Conservation (phyloP, 2,113 vertebrate species). For the Mustelus asterias region DNA sequence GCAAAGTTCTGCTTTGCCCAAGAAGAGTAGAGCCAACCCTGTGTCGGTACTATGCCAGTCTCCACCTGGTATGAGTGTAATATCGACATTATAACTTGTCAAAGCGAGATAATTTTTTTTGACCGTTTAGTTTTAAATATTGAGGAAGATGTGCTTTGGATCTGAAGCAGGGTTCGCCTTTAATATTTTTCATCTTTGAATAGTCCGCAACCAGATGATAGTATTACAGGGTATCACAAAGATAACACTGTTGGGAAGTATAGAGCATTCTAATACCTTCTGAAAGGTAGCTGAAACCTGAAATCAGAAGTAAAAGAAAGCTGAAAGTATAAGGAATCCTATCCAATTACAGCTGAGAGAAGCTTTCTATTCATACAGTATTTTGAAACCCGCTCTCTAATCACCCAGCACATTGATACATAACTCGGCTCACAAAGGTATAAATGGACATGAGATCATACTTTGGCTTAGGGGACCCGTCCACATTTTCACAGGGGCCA, state of each 20-base stretch:
- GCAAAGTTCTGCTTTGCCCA: background rate
- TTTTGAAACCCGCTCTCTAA: conserved; percentile 44
- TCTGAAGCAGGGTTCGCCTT: background rate
- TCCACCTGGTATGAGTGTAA: background rate
- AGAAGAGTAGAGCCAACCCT: background rate
- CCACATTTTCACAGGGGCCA: conserved; percentile 30
- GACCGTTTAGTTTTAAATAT: background rate
- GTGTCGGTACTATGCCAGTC: background rate
- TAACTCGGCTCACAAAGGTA: conserved; percentile 35
- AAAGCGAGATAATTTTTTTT: background rate
- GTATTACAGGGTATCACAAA: conserved; percentile 59
- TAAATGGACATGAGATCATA: conserved; percentile 27
- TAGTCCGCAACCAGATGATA: conserved; percentile 52
- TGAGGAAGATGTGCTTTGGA: background rate
- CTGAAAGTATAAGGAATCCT: conserved; percentile 54
- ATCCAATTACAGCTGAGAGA: conserved; percentile 55
- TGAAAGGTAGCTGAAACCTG: conserved; percentile 56
- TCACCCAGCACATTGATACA: conserved; percentile 6
- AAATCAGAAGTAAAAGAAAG: conserved; percentile 62
- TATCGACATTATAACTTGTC: background rate
- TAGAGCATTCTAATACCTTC: conserved; percentile 48
- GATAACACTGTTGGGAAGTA: conserved; percentile 57
- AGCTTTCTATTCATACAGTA: conserved; percentile 37
- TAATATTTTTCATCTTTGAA: conserved; percentile 38
- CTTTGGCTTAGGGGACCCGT: conserved; percentile 17